phyloP scores from a whole-genome alignment of 2,797 vertebrate species.

The Pelobates cultripes region DNA sequence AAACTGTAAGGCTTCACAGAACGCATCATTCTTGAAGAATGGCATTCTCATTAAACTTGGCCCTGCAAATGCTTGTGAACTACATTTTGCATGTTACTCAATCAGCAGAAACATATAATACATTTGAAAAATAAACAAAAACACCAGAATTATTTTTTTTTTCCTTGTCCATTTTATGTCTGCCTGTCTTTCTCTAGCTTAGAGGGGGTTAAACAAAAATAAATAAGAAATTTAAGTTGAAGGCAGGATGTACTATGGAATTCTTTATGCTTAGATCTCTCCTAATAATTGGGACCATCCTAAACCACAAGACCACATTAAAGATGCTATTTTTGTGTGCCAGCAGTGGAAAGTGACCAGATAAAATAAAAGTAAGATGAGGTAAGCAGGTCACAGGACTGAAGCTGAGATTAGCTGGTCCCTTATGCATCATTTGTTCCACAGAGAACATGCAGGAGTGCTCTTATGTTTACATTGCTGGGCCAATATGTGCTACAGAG shows the following conservation, averaged over 20 bases:
- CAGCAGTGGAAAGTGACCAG: constrained; percentile 57
- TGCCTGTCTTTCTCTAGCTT: too few species aligned
- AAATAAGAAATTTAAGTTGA: constrained; percentile 34
- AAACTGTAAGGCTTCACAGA: too few species aligned
- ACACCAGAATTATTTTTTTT: too few species aligned
- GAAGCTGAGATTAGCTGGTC: constrained; percentile 29
- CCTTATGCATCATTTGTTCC: constrained; percentile 46
- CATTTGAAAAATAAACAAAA: too few species aligned
- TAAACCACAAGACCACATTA: constrained; percentile 54
- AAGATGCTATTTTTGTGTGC: constrained; percentile 38
- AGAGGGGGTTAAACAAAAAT: constrained; percentile 45
- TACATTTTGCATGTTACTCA: too few species aligned
- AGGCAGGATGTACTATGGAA: constrained; percentile 51
- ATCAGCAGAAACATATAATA: too few species aligned
- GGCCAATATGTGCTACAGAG: constrained; percentile 23
- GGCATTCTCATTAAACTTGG: too few species aligned
- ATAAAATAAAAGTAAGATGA: constrained; percentile 52
- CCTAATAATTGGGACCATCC: constrained; percentile 54
- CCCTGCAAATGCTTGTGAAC: too few species aligned
- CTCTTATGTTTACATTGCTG: constrained; percentile 30
- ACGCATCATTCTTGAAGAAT: too few species aligned
- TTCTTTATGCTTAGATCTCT: constrained; percentile 49
- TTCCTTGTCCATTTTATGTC: too few species aligned
- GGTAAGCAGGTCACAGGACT: constrained; percentile 55
- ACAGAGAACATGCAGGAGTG: constrained; percentile 26